Conservation (phyloP, 2,113 vertebrate genomes). For the Stercorarius parasiticus region DNA sequence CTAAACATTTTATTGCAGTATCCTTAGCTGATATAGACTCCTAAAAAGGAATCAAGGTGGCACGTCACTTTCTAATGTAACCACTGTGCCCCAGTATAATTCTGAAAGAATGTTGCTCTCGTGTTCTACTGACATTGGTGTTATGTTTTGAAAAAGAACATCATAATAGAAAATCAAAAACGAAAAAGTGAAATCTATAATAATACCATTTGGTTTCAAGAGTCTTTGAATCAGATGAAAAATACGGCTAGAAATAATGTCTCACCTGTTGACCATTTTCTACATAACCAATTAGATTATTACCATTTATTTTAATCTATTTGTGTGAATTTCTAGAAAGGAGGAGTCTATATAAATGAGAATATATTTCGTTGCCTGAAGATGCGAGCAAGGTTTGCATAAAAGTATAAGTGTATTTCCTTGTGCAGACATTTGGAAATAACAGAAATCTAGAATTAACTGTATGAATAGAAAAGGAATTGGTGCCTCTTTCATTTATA, state of each 20-base stretch:
- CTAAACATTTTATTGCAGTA: not conserved
- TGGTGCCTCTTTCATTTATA: not conserved
- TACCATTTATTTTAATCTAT: not conserved
- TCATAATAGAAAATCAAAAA: not conserved
- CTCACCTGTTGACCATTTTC: not conserved
- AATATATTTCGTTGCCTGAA: not conserved
- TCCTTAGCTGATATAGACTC: not conserved
- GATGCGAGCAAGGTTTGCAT: not conserved
- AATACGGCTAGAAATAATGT: not conserved
- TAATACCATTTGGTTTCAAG: not conserved
- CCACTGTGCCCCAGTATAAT: not conserved
- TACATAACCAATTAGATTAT: not conserved
- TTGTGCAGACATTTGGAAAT: not conserved
- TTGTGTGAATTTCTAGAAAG: not conserved
- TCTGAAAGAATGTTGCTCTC: not conserved
- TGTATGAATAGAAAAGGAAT: not conserved
- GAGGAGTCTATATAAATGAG: not conserved
- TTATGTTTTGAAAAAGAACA: not conserved
- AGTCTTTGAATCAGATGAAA: not conserved
- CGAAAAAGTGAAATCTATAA: not conserved
- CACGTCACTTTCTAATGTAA: not conserved
- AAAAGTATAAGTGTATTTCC: not conserved
- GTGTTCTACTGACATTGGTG: not conserved
- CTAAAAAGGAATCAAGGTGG: not conserved
- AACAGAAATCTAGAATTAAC: not conserved